Base-by-base conservation (phyloP, 2,113 vertebrate species). In the Rhynchomys soricoides region DNA sequence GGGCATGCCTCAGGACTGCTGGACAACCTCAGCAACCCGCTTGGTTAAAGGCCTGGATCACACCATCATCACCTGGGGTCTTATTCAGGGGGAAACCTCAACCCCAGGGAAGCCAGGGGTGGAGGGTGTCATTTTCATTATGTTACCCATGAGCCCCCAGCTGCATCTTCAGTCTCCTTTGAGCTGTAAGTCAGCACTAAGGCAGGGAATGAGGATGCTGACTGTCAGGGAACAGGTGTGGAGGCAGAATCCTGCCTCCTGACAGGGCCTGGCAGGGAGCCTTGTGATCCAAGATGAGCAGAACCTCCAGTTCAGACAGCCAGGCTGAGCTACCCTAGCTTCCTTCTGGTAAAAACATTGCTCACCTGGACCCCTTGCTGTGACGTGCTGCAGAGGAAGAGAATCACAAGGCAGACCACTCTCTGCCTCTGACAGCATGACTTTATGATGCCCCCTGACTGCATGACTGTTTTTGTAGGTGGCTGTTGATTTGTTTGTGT, bases 201-300 rank as follows among this genome's bases (percentile, higher is more conserved):
- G 34, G 34, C 26, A 45, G 29, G 31, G n/a, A 6, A 0, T 31
- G 24, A 48, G 7, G 24, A 62, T 31, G 75, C 8, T 45, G 34
- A 2, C 12, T 24, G 17, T 68, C n/a, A 24, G 7, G 31, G 66
- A 59, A 9, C 17, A 88, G 74, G n/a, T 31, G 52, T 34, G 82
- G 37, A 59, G 16, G 11, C 68, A 0, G 5, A 19, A 15, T 31
- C 75, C 52, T 37, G 57, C 21, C 48, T 89, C n/a, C 94, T 59
- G 26, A 45, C 4, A 0, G 31, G 29, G 9, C 5, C 59, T 59
- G 0, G 0, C n/a, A 45, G 45, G 57, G 43, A 86, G 83, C 2
- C 7, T 3, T 15, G 16, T 13, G 19, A 83, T 66, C 29, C 21
- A 48, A 70, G 34, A n/a, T 2, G 0, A 1, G 29, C 15, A 4